A percentile compares a stretch with the other conserved stretches of the same genome.
phyloP scores from a whole-genome alignment of 2,888 invertebrate genomes.

The Melieria crassipennis region DNA sequence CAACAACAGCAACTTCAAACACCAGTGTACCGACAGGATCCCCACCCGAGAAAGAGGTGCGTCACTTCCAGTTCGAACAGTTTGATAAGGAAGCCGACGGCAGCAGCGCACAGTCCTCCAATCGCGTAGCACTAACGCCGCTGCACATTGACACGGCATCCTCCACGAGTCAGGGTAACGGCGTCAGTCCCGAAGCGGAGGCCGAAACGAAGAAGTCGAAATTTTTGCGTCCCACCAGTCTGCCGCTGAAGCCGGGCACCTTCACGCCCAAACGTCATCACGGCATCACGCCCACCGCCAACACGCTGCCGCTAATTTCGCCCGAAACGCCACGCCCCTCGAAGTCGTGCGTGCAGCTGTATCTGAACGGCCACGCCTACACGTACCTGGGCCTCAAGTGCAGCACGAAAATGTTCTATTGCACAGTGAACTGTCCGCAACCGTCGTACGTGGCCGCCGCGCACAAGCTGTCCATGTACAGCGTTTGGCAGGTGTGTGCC shows the following conservation, averaged over 20 bases:
- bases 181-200: background rate
- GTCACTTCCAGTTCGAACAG: slow-evolving; percentile 61
- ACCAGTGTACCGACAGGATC: slow-evolving; percentile 38
- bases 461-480: slow-evolving; percentile 95
- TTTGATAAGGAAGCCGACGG: slow-evolving; percentile 44
- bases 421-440: slow-evolving; percentile 92
- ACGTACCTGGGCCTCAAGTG: slow-evolving; percentile 91
- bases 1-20: background rate
- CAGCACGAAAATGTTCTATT: slow-evolving; percentile 90
- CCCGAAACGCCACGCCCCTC: slow-evolving; percentile 92
- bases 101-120: slow-evolving; percentile 28
- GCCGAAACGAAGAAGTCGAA: slow-evolving; percentile 68
- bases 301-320: slow-evolving; percentile 85
- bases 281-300: slow-evolving; percentile 83
- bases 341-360: slow-evolving; percentile 88
- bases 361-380: slow-evolving; percentile 90
- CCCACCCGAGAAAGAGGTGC: slow-evolving; percentile 53
- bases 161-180: slow-evolving; percentile 6
- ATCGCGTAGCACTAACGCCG: slow-evolving; percentile 47
- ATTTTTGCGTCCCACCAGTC: slow-evolving; percentile 82
- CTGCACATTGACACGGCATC: slow-evolving; percentile 58
- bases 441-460: slow-evolving; percentile 93
- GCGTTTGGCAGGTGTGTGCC: slow-evolving; percentile 88
- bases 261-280: slow-evolving; percentile 84
- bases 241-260: slow-evolving; percentile 85